phyloP scores from a whole-genome alignment of 2,797 vertebrate species.

The Parambassis ranga region DNA sequence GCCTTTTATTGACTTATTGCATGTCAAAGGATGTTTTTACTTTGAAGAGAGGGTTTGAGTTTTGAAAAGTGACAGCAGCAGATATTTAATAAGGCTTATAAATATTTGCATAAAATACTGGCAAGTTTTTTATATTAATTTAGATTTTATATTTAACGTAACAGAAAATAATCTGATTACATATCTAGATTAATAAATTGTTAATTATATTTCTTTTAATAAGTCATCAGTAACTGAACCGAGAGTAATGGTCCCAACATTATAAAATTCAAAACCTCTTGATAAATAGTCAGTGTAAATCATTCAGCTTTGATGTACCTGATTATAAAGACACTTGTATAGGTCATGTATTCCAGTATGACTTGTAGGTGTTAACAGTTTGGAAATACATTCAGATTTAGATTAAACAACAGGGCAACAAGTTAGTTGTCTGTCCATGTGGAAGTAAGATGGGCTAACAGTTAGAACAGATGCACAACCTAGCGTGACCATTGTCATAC shows the following conservation, averaged over 20 bases:
- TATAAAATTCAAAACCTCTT: background rate
- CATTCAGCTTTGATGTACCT: background rate
- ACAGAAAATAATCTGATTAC: background rate
- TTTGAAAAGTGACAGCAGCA: background rate
- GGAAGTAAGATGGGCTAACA: background rate
- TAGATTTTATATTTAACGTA: background rate
- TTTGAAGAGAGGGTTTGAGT: no score
- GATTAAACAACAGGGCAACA: background rate
- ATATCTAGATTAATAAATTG: background rate
- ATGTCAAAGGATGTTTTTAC: no score
- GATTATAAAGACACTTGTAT: background rate
- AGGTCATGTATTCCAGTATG: background rate
- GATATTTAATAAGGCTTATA: background rate
- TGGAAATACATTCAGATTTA: conserved; percentile 48
- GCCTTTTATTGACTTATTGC: no score
- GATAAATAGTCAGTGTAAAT: background rate
- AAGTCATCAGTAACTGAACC: background rate
- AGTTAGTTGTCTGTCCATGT: background rate
- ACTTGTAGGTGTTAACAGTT: background rate
- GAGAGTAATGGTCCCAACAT: background rate
- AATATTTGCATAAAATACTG: background rate
- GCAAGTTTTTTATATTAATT: background rate
- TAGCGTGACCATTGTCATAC: no score
- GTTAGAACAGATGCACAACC: background rate
- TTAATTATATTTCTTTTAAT: background rate